Conservation (phyloP, 2,888 invertebrate genomes). For the Anoncus sp. region DNA sequence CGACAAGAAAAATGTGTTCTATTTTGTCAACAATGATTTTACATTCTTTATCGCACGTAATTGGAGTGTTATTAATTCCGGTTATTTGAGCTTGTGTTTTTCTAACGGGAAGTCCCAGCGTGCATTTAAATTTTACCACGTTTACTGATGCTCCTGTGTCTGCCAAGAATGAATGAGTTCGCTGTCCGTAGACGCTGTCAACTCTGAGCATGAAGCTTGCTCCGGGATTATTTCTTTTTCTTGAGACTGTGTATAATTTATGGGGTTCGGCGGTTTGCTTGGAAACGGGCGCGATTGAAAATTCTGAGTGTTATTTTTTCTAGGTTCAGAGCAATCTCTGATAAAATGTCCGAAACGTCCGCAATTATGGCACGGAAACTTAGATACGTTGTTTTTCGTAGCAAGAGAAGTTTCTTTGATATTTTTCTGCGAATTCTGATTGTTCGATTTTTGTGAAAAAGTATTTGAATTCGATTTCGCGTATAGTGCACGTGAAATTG, state of each 20-base stretch:
- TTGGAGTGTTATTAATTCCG: slow-evolving; percentile 41
- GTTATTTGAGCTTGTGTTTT: slow-evolving; percentile 15
- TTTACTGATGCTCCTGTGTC: slow-evolving; percentile 52
- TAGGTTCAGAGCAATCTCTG: slow-evolving; percentile 10
- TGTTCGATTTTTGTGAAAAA: no score
- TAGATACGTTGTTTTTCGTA: no score
- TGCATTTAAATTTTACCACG: slow-evolving; percentile 31
- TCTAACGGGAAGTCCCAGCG: slow-evolving; percentile 12
- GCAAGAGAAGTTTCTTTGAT: no score
- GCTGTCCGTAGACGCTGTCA: slow-evolving; percentile 10
- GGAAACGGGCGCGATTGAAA: slow-evolving; percentile 19
- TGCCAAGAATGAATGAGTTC: slow-evolving; percentile 24
- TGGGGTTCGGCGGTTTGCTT: slow-evolving; percentile 22
- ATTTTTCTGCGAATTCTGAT: no score
- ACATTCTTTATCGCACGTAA: slow-evolving; percentile 24
- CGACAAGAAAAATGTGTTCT: slow-evolving; percentile 30
- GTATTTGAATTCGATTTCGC: no score
- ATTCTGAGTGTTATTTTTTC: slow-evolving; percentile 13
- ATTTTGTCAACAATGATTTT: slow-evolving; percentile 17
- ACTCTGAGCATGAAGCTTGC: slow-evolving; percentile 32
- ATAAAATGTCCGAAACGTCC: slow-evolving; percentile 28
- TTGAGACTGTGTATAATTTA: background rate
- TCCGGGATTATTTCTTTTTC: slow-evolving; percentile 24
- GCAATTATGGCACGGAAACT: slow-evolving; percentile 25
- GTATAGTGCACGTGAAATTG: no score